Conservation (phyloP, 2,888 invertebrate species). For the Amphipoea oculea region DNA sequence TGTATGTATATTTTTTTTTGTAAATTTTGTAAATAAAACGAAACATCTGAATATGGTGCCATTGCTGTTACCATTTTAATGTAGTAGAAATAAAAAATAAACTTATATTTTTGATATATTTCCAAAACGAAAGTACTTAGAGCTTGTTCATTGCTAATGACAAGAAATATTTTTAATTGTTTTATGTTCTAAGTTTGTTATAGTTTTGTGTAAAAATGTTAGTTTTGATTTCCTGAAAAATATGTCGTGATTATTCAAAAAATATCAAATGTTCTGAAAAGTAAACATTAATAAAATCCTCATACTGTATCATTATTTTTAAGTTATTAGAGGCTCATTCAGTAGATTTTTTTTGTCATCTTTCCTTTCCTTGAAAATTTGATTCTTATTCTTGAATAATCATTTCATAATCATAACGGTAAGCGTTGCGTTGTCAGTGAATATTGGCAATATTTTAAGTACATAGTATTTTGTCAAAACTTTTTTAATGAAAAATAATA, state of each 20-base stretch:
- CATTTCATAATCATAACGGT: constrained; percentile 8
- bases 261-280: constrained; percentile 1
- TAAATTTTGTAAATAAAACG: constrained; percentile 55
- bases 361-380: constrained; percentile 16
- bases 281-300: constrained; percentile 34
- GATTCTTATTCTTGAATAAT: constrained; percentile 21
- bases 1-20: constrained; percentile 36
- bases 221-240: constrained; percentile 7
- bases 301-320: constrained; percentile 51
- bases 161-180: constrained; percentile 53
- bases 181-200: constrained; percentile 53
- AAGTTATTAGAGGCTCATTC: constrained; percentile 63
- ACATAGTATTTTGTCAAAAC: constrained; percentile 5
- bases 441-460: constrained; percentile 39
- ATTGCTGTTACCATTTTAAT: constrained; percentile 86
- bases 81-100: constrained; percentile 59
- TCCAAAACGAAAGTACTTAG: constrained; percentile 68
- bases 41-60: constrained; percentile 80
- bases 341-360: neutral
- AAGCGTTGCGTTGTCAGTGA: constrained; percentile 33
- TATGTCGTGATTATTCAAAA: constrained; percentile 19
- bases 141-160: constrained; percentile 52
- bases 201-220: constrained; percentile 26
- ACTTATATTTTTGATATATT: constrained; percentile 74
- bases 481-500: neutral